phyloP scores from a whole-genome alignment of 2,888 invertebrate species.

The Leptinotarsa haldemani region DNA sequence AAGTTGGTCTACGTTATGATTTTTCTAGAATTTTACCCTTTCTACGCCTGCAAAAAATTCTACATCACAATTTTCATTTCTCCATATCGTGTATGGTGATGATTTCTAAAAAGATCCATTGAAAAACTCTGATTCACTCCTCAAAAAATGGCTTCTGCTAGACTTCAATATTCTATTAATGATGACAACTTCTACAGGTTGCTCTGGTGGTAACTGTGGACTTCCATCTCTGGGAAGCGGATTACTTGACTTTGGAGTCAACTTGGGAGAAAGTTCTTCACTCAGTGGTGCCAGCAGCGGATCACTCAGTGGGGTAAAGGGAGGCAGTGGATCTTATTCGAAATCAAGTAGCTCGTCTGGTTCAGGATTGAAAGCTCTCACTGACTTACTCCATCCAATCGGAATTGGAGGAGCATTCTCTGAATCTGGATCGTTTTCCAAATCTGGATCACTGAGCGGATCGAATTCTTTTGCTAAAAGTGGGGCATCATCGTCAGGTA shows the following conservation, averaged over 20 bases:
- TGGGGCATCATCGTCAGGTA: conserved; percentile 26
- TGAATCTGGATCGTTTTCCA: conserved; percentile 40
- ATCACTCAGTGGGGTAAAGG: conserved; percentile 1
- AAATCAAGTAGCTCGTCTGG: conserved; percentile 10
- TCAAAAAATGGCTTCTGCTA: too few species aligned
- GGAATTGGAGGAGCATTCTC: conserved; percentile 29
- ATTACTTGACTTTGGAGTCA: conserved; percentile 13
- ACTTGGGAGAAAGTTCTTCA: conserved; percentile 29
- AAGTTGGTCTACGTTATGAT: too few species aligned
- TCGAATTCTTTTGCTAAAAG: conserved; percentile 31
- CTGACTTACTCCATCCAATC: conserved; percentile 14
- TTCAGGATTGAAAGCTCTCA: conserved; percentile 13
- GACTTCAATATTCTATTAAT: too few species aligned
- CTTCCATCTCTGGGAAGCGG: background rate
- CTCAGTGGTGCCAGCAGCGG: conserved; percentile 22
- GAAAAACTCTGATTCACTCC: too few species aligned
- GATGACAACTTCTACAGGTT: conserved; percentile 10
- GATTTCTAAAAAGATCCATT: too few species aligned
- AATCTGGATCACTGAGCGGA: conserved; percentile 40
- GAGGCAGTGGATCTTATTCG: conserved; percentile 24
- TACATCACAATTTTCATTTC: too few species aligned
- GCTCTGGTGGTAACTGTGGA: conserved; percentile 24
- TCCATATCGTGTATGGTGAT: too few species aligned
- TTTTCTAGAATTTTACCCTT: too few species aligned
- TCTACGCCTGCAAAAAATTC: too few species aligned